Evolutionary conservation across 1,140 invertebrate genomes (phyloP).

Genomic region (Augochlora pura): DNA sequence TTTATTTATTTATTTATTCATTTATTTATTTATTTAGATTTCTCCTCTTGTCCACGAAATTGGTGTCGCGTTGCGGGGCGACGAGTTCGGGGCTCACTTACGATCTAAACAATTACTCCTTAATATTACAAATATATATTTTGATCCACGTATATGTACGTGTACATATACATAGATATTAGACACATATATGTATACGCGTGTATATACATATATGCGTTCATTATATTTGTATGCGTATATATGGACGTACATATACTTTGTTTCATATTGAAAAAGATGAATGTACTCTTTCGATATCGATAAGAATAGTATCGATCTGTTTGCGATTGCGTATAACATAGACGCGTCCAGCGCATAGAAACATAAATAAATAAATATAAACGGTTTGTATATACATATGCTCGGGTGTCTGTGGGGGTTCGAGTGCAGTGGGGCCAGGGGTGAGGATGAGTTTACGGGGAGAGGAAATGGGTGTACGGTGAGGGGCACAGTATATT

Average conservation of each 20-base stretch:
- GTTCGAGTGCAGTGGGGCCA: background rate
- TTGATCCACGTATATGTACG: slow-evolving; percentile 59
- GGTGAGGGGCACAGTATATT: background rate
- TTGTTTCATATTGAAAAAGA: slow-evolving; percentile 65
- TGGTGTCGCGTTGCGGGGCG: slow-evolving; percentile 67
- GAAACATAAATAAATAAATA: slow-evolving; percentile 78
- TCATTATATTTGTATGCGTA: too few relatives aligned
- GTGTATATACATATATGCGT: too few relatives aligned
- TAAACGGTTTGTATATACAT: slow-evolving; percentile 74
- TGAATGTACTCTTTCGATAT: slow-evolving; percentile 65
- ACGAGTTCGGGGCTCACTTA: slow-evolving; percentile 72
- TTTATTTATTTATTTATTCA: slow-evolving; percentile 5
- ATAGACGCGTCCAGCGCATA: slow-evolving; percentile 79
- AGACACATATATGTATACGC: slow-evolving; percentile 61
- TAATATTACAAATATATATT: slow-evolving; percentile 67
- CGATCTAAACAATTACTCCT: slow-evolving; percentile 72
- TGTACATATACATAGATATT: too few relatives aligned
- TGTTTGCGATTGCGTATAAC: slow-evolving; percentile 72
- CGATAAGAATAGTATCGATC: slow-evolving; percentile 64
- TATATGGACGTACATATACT: slow-evolving; percentile 16
- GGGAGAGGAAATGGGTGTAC: background rate
- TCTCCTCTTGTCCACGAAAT: slow-evolving; percentile 43
- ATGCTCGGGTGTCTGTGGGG: slow-evolving; percentile 35
- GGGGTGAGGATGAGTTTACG: slow-evolving; percentile 6
- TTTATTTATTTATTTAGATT: slow-evolving; percentile 43